Conservation (phyloP, 2,113 vertebrate species). For the Equus przewalskii region DNA sequence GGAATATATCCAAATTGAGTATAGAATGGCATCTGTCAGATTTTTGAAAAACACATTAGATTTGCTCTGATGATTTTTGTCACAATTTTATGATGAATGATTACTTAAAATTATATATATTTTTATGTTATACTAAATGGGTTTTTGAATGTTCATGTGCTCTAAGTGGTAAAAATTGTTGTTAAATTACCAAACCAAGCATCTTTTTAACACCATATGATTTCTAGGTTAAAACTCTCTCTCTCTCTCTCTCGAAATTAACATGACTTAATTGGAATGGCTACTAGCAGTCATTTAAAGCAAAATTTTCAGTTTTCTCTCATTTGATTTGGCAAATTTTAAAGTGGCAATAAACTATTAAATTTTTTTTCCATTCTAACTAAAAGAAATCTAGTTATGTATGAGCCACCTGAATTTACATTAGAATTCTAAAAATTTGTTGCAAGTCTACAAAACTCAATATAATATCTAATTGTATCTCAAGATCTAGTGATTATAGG, state of each 20-base stretch:
- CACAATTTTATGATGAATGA: constrained; percentile 1
- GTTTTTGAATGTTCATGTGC: not conserved
- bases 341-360: not conserved
- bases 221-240: constrained; percentile 27
- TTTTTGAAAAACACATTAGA: constrained; percentile 52
- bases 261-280: not conserved
- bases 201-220: not conserved
- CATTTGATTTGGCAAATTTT: not conserved
- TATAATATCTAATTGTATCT: not conserved
- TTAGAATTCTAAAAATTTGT: constrained; percentile 16
- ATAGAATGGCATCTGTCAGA: constrained; percentile 77
- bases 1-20: constrained; percentile 68
- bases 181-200: not conserved
- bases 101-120: not conserved
- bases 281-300: not conserved
- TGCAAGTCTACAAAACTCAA: not conserved
- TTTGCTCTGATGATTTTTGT: not conserved
- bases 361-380: not conserved
- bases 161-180: not conserved
- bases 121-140: not conserved
- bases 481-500: not conserved
- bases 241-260: constrained; percentile 56
- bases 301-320: constrained; percentile 45
- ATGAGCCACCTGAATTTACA: not conserved
- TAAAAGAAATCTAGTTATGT: not conserved